Evolutionary conservation across 2,113 vertebrate genomes (phyloP).

Genomic region (Agapornis roseicollis): DNA sequence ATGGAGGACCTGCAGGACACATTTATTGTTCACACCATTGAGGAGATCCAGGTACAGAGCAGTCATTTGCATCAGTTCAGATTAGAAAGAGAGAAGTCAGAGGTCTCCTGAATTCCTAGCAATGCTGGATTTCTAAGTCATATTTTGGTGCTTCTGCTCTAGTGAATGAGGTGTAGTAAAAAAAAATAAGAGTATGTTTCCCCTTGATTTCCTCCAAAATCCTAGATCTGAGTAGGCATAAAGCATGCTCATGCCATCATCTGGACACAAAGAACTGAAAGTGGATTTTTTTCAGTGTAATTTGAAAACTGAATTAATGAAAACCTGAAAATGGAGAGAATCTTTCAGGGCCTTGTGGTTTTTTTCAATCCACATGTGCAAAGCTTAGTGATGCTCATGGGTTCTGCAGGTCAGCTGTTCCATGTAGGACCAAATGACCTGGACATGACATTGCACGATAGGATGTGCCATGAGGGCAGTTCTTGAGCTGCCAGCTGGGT

Average conservation of each 20-base stretch:
- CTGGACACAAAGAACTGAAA: background rate
- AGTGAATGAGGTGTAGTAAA: background rate
- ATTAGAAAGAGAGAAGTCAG: background rate
- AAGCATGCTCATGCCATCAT: background rate
- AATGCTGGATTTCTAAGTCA: background rate
- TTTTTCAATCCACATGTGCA: background rate
- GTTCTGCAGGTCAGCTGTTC: background rate
- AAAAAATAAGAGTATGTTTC: background rate
- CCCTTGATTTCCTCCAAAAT: background rate
- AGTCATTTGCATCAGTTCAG: background rate
- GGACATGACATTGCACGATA: background rate
- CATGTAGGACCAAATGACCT: background rate
- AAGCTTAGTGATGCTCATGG: background rate
- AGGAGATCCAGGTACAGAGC: slow-evolving; percentile 91
- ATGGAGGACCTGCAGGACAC: slow-evolving; percentile 99
- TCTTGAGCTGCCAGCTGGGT: background rate
- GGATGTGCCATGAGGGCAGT: background rate
- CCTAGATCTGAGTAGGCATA: background rate
- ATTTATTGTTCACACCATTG: slow-evolving; percentile 97
- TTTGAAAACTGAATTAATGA: background rate
- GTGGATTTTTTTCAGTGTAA: background rate
- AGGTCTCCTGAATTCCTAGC: background rate
- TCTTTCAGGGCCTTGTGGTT: background rate
- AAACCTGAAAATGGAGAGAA: background rate
- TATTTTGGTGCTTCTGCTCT: background rate